These are phyloP conservation scores for Eutolmus rufibarbis DNA, from an alignment of 2,888 invertebrate species.

Conservation along the genomic window DNA sequence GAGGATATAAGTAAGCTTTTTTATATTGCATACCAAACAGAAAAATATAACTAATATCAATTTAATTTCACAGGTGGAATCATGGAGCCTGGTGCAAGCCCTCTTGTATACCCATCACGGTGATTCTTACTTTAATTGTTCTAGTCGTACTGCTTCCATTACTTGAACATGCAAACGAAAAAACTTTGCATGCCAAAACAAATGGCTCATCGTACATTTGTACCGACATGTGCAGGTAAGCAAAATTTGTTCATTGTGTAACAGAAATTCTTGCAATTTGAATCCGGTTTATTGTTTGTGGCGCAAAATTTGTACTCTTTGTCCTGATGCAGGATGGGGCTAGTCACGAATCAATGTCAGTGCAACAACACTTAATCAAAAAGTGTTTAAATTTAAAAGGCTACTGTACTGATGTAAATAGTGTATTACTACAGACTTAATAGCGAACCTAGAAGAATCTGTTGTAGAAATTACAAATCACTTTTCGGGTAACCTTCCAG, in stretches of 20 bases:
- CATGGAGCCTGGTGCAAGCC: constrained; percentile 77
- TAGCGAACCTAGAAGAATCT: too few species aligned
- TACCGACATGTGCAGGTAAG: constrained; percentile 72
- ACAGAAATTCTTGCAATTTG: not conserved
- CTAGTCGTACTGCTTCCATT: constrained; percentile 79
- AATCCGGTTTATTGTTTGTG: not conserved
- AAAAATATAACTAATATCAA: not conserved
- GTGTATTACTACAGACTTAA: too few species aligned
- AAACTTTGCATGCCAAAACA: constrained; percentile 52
- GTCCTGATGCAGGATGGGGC: too few species aligned
- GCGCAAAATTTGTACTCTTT: not conserved
- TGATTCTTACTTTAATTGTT: constrained; percentile 80
- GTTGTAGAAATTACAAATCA: too few species aligned
- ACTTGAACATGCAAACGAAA: constrained; percentile 73
- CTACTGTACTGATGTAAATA: too few species aligned
- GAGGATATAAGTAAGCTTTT: constrained; percentile 48
- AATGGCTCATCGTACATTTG: constrained; percentile 64
- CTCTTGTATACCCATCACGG: constrained; percentile 83
- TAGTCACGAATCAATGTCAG: too few species aligned
- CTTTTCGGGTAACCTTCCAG: too few species aligned
- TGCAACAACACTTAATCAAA: too few species aligned
- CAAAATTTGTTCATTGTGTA: not conserved
- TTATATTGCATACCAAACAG: not conserved
- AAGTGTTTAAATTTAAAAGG: too few species aligned
- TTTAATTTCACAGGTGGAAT: constrained; percentile 63